Evolutionary conservation across 2,797 vertebrate genomes (phyloP).

Genomic region (Luscinia megarhynchos): DNA sequence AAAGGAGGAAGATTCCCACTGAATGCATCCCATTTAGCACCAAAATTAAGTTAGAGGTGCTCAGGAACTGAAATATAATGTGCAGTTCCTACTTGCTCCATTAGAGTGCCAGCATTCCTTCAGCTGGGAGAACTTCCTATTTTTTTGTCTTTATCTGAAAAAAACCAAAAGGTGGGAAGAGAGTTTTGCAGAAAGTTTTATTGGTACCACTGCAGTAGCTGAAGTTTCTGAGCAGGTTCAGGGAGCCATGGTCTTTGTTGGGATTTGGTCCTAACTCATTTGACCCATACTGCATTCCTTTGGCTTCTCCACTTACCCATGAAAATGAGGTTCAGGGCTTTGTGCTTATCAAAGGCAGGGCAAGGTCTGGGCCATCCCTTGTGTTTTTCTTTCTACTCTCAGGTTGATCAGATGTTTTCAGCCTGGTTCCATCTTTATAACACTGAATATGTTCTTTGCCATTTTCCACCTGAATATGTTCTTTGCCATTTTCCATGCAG

Average conservation of each 20-base stretch:
- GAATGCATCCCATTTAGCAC: neutral
- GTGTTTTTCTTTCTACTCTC: neutral
- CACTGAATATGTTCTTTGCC: neutral
- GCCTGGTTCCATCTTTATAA: neutral
- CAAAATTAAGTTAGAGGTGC: neutral
- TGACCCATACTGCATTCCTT: neutral
- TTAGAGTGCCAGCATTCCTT: neutral
- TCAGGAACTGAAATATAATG: neutral
- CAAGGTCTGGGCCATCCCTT: neutral
- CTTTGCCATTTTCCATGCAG: neutral
- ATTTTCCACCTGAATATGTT: neutral
- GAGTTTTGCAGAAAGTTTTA: neutral
- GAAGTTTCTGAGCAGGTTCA: neutral
- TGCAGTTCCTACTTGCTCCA: neutral
- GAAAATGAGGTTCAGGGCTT: neutral
- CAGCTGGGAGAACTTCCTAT: neutral
- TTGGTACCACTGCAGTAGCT: neutral
- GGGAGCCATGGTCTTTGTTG: accelerated
- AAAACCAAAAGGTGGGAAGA: neutral
- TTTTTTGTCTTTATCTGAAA: neutral
- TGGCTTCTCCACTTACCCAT: neutral
- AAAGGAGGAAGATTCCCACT: neutral
- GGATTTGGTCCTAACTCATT: neutral
- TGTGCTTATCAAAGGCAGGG: neutral
- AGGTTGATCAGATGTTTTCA: neutral